Percentiles rank a stretch among this genome's conserved stretches.
These are phyloP conservation scores for Lepidothrix coronata DNA, from an alignment of 2,113 vertebrate genomes.

Conservation along the genomic window DNA sequence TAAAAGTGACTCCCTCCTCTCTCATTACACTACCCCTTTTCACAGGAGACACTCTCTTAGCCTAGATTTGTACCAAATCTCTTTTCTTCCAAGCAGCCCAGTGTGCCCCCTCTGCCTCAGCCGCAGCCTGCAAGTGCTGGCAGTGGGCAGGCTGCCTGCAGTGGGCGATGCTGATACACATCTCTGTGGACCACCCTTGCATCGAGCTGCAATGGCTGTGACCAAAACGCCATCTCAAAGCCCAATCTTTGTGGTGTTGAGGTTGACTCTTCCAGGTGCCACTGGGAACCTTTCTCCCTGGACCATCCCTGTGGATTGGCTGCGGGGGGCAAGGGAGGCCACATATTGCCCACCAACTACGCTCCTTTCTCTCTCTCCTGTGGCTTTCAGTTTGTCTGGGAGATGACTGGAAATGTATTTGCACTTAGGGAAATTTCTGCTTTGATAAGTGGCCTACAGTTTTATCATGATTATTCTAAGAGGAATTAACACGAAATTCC, in stretches of 20 bases:
- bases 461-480: background rate
- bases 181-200: background rate
- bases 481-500: conserved; percentile 43
- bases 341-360: accelerated
- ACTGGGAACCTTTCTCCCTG: background rate
- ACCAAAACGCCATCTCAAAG: background rate
- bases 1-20: background rate
- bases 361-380: background rate
- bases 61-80: background rate
- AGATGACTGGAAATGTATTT: background rate
- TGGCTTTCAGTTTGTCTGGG: background rate
- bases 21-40: background rate
- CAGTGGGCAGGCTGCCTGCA: background rate
- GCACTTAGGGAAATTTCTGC: background rate
- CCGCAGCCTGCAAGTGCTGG: background rate
- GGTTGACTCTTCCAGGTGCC: background rate
- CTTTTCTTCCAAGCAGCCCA: background rate
- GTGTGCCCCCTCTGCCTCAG: background rate
- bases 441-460: background rate
- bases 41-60: background rate
- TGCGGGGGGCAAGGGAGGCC: accelerated
- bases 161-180: background rate
- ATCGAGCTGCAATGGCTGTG: background rate
- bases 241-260: background rate
- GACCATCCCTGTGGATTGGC: accelerated